These are phyloP conservation scores for Homalodisca vitripennis DNA, from an alignment of 1,140 invertebrate species.

Conservation along the genomic window DNA sequence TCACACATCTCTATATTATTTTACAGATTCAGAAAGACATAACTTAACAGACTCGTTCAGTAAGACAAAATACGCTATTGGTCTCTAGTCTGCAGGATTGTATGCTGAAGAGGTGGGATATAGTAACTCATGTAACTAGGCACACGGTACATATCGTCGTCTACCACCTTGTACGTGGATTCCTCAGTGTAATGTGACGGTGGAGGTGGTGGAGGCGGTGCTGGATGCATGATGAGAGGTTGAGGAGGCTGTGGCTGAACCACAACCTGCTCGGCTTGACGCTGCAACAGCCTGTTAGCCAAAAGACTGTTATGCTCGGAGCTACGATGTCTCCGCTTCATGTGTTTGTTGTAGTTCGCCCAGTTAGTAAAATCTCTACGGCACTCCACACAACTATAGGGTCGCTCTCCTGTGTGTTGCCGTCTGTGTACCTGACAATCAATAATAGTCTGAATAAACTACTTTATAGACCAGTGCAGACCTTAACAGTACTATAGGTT, in stretches of 20 bases:
- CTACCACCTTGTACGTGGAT: neutral
- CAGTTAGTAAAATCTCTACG: conserved; percentile 72
- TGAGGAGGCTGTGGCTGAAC: neutral
- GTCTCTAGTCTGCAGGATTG: no score
- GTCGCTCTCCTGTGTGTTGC: conserved; percentile 59
- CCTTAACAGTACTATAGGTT: no score
- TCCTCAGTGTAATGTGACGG: neutral
- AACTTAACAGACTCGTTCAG: no score
- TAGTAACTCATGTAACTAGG: neutral
- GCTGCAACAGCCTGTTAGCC: neutral
- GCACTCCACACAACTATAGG: conserved; percentile 57
- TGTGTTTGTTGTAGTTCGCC: conserved; percentile 74
- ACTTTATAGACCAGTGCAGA: no score
- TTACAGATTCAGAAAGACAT: no score
- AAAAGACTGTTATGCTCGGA: neutral
- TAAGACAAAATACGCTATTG: no score
- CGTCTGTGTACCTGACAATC: conserved; percentile 57
- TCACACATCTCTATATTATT: no score
- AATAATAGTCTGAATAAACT: neutral
- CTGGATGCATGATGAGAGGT: neutral
- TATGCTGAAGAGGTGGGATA: neutral
- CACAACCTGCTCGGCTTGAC: neutral
- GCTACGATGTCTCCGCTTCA: conserved; percentile 64
- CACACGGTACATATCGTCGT: neutral
- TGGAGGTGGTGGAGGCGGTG: neutral